Evolutionary conservation across 2,797 vertebrate genomes (phyloP).

Genomic region (Gallirallus australis): DNA sequence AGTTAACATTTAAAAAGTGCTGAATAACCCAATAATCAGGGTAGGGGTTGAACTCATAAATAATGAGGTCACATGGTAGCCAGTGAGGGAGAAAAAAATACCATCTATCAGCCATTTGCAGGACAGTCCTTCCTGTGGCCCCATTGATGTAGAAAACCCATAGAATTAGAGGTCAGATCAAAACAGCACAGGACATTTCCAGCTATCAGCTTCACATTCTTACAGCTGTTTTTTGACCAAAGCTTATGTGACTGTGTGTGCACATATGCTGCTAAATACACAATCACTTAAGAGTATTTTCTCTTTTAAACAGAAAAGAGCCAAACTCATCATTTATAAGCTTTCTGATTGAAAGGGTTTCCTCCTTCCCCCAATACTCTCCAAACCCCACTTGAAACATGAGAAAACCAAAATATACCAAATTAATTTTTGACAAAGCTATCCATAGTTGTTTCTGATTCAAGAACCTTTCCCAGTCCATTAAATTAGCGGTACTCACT

Average conservation of each 20-base stretch:
- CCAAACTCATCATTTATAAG: background rate
- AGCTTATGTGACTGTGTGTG: rapidly evolving
- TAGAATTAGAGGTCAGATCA: background rate
- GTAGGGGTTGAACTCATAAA: background rate
- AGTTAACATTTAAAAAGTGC: background rate
- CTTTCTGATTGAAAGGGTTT: background rate
- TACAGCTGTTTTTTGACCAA: background rate
- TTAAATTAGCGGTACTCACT: background rate
- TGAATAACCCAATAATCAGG: background rate
- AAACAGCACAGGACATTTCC: background rate
- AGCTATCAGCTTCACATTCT: background rate
- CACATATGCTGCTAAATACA: background rate
- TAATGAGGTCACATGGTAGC: rapidly evolving
- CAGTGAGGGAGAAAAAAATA: background rate
- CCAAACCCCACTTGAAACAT: background rate
- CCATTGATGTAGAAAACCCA: background rate
- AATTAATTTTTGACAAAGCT: background rate
- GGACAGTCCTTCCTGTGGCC: background rate
- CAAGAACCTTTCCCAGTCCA: background rate
- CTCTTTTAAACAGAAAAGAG: background rate
- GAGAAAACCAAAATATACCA: background rate
- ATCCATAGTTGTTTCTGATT: background rate
- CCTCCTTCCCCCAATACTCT: background rate
- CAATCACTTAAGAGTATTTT: background rate
- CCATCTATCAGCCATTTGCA: background rate